A percentile compares a stretch with the other conserved stretches of the same genome.
Evolutionary conservation across 1,140 invertebrate species (phyloP).

Genomic region (Rhyacophila brunnea): DNA sequence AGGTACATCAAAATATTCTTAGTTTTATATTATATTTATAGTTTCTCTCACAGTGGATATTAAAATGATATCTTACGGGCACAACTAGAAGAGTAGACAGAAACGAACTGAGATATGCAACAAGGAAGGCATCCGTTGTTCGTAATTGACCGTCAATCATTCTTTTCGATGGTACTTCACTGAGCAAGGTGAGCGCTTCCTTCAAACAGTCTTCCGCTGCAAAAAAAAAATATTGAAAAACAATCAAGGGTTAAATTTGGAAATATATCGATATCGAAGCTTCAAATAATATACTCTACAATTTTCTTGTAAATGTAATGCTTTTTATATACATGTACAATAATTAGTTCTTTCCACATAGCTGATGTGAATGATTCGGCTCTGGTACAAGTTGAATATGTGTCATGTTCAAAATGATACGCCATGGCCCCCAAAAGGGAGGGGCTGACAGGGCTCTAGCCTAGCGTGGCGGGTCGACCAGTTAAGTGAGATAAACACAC

Average conservation of each 20-base stretch:
- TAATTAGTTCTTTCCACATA: too few relatives aligned
- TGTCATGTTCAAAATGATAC: too few relatives aligned
- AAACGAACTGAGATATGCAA: slow-evolving; percentile 74
- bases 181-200: slow-evolving; percentile 76
- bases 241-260: too few relatives aligned
- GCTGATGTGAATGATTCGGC: too few relatives aligned
- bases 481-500: too few relatives aligned
- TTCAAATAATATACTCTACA: too few relatives aligned
- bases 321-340: background rate
- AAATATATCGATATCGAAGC: too few relatives aligned
- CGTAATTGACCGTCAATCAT: slow-evolving; percentile 74
- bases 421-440: too few relatives aligned
- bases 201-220: slow-evolving; percentile 92
- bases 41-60: background rate
- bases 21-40: slow-evolving; percentile 6
- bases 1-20: background rate
- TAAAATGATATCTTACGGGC: slow-evolving; percentile 63
- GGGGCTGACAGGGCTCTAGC: too few relatives aligned
- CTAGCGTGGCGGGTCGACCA: too few relatives aligned
- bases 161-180: slow-evolving; percentile 73
- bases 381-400: too few relatives aligned
- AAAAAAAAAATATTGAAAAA: slow-evolving; percentile 40
- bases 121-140: slow-evolving; percentile 69
- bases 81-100: slow-evolving; percentile 82
- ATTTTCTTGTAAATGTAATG: too few relatives aligned